These are phyloP conservation scores for Archaeoteleia sp. DNA, from an alignment of 2,888 invertebrate species.

Conservation along the genomic window DNA sequence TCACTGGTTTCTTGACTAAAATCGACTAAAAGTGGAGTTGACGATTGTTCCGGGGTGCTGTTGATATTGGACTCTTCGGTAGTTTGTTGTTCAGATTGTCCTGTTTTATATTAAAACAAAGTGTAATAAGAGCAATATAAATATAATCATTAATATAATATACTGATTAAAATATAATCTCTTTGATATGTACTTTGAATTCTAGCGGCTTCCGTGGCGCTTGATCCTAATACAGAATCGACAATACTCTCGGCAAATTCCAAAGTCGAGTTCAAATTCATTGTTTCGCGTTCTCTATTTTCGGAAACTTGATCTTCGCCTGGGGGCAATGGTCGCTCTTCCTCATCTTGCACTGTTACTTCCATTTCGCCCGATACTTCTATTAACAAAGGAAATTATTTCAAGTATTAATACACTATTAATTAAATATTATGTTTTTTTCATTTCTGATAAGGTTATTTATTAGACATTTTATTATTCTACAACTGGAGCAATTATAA, in stretches of 20 bases:
- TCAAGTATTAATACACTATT: no score
- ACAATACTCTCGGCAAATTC: slow-evolving; percentile 74
- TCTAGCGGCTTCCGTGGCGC: slow-evolving; percentile 64
- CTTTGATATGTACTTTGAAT: slow-evolving; percentile 57
- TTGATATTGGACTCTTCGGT: slow-evolving; percentile 48
- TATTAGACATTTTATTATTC: no score
- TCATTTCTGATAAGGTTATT: no score
- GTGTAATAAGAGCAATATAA: background rate
- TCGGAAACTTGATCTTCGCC: slow-evolving; percentile 60
- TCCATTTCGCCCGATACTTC: slow-evolving; percentile 72
- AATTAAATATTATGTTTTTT: no score
- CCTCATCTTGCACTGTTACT: slow-evolving; percentile 70
- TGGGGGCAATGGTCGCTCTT: slow-evolving; percentile 64
- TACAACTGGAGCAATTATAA: no score
- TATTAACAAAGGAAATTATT: no score
- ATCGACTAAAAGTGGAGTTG: slow-evolving; percentile 56
- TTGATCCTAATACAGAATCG: slow-evolving; percentile 73
- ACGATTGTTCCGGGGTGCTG: slow-evolving; percentile 49
- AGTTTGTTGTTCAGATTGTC: slow-evolving; percentile 36
- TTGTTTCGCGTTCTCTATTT: slow-evolving; percentile 61
- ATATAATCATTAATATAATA: no score
- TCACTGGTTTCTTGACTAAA: slow-evolving; percentile 62
- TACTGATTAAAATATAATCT: slow-evolving; percentile 11
- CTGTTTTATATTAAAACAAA: slow-evolving; percentile 6
- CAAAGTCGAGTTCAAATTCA: slow-evolving; percentile 64